Evolutionary conservation across 2,113 vertebrate species (phyloP).

Genomic region (Heterochromis multidens): DNA sequence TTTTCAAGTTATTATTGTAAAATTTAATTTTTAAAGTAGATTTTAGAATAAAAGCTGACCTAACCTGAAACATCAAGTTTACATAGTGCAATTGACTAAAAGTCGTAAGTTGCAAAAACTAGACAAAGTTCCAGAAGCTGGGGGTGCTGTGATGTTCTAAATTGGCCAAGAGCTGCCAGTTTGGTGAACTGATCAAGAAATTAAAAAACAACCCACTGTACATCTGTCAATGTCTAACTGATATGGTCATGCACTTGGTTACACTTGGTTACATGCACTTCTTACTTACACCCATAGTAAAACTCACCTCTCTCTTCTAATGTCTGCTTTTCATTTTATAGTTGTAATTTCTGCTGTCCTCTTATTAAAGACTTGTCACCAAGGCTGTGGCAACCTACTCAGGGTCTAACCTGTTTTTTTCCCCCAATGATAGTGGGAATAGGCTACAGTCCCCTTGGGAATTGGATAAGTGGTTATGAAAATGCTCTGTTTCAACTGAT

Average conservation of each 20-base stretch:
- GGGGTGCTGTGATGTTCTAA: neutral
- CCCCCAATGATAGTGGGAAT: no score
- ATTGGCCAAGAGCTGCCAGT: neutral
- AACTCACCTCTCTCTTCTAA: neutral
- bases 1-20: neutral
- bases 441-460: no score
- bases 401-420: no score
- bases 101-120: neutral
- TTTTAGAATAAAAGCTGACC: neutral
- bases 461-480: no score
- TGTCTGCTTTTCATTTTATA: neutral
- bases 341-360: neutral
- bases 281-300: neutral
- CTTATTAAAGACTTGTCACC: neutral
- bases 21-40: fast-evolving
- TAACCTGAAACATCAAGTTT: neutral
- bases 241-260: neutral
- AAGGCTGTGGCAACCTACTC: neutral
- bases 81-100: neutral
- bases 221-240: neutral
- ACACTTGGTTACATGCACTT: neutral
- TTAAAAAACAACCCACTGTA: neutral
- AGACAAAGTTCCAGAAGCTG: neutral
- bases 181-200: neutral
- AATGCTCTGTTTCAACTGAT: no score